phyloP scores from a whole-genome alignment of 2,888 invertebrate genomes.

The Busseola fusca region DNA sequence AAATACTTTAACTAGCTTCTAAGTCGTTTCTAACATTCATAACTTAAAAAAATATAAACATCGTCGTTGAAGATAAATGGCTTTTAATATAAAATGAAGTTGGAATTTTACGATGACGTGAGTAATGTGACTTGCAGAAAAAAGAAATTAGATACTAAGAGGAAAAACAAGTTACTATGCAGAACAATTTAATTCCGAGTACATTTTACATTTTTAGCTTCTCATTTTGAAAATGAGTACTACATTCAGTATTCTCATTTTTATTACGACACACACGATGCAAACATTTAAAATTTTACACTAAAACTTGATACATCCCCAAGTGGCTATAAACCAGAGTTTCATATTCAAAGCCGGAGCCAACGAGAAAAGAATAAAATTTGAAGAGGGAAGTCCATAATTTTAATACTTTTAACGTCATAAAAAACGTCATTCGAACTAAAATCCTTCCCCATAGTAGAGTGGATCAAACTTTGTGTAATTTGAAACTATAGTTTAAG shows the following conservation, averaged over 20 bases:
- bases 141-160: not conserved
- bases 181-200: constrained; percentile 9
- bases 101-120: not conserved
- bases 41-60: not conserved
- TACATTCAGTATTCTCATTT: constrained; percentile 42
- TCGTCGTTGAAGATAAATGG: not conserved
- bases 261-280: constrained; percentile 50
- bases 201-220: constrained; percentile 20
- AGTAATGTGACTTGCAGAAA: not conserved
- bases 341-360: constrained; percentile 48
- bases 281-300: constrained; percentile 55
- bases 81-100: not conserved
- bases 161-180: not conserved
- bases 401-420: constrained; percentile 55
- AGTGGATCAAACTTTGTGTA: constrained; percentile 72
- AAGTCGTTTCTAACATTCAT: no score
- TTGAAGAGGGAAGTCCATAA: constrained; percentile 42
- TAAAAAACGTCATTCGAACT: constrained; percentile 59
- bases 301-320: constrained; percentile 51
- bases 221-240: constrained; percentile 40
- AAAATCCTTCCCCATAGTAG: constrained; percentile 54
- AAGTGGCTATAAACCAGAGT: constrained; percentile 57
- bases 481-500: constrained; percentile 78
- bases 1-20: no score
- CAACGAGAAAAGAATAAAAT: constrained; percentile 51